Conservation (phyloP, 2,888 invertebrate species). For the Drosophila pseudotakahashii region DNA sequence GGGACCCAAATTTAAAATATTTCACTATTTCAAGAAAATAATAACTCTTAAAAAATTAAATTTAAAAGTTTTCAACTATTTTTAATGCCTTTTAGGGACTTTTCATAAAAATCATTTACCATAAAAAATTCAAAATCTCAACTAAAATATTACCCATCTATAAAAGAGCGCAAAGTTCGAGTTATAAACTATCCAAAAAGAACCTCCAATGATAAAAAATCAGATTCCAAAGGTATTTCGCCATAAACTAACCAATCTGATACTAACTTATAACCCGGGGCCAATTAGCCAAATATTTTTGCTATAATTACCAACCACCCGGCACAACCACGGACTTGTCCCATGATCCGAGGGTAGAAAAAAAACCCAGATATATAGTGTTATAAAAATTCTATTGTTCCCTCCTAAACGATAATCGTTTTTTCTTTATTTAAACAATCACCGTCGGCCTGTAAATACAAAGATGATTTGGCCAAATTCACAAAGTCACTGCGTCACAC, state of each 20-base stretch:
- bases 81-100: too few relatives aligned
- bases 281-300: slow-evolving; percentile 38
- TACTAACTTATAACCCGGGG: slow-evolving; percentile 16
- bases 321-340: slow-evolving; percentile 31
- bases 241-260: slow-evolving; percentile 29
- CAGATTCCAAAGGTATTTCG: slow-evolving; percentile 14
- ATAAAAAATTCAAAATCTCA: too few relatives aligned
- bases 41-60: too few relatives aligned
- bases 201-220: slow-evolving; percentile 25
- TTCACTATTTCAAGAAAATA: too few relatives aligned
- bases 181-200: slow-evolving; percentile 5
- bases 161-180: slow-evolving; percentile 5
- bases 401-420: slow-evolving; percentile 56
- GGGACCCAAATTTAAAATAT: too few relatives aligned
- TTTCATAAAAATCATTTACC: too few relatives aligned
- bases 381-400: slow-evolving; percentile 53
- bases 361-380: slow-evolving; percentile 31
- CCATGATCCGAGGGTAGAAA: slow-evolving; percentile 26
- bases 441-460: slow-evolving; percentile 64
- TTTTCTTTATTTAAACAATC: slow-evolving; percentile 70
- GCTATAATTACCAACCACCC: slow-evolving; percentile 32
- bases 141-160: too few relatives aligned
- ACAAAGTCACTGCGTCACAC: slow-evolving; percentile 43
- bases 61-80: too few relatives aligned
- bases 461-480: slow-evolving; percentile 71